Base-by-base conservation (phyloP, 2,113 vertebrate genomes). In the Promerops cafer region DNA sequence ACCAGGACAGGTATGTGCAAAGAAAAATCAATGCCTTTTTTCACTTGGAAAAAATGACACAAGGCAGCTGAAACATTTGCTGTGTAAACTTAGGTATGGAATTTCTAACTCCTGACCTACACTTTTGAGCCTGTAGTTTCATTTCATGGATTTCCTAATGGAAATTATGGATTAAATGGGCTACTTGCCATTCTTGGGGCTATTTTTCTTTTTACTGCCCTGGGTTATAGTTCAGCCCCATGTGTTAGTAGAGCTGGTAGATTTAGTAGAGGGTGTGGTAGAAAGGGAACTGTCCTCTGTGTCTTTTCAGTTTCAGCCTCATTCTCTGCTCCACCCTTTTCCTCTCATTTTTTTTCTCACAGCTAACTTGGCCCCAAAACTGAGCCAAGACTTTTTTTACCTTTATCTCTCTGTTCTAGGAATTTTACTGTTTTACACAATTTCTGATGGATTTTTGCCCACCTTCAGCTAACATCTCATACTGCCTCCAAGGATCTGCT, bases 1-100 rank as follows among this genome's bases (percentile, higher is more conserved):
- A 99, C 89, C 98, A 97, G 11, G 97, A 98, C 95, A 99, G 99
- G 99, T 99, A 95, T 89, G 92, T 74, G 22, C 44, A 69, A 78
- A 57, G 66, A 68, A 47, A 78, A 39, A 70, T 24, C 26, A 54
- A 17, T 54, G 19, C n/a, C 8, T 63, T 77, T 22, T 75, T 78
- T 60, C 23, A 23, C 47, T 57, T 79, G 27, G 24, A 56, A 75
- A 76, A 92, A 47, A 9, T 42, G 5, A 45, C 15, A 33, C 44
- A 59, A 12, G 60, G 23, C 40, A 82, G 12, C 23, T 30, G 50
- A 79, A 88, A 54, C 10, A 1, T 45, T 88, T 63, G 37, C 37
- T 92, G 44, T 69, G 6, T 31, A 37, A 53, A 78, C 2, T 50
- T 17, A 9, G 75, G 7, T 42, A 21, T 19, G 35, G 28, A 0